Conservation (phyloP, 2,797 vertebrate species). For the Brachyrhaphis roseni region DNA sequence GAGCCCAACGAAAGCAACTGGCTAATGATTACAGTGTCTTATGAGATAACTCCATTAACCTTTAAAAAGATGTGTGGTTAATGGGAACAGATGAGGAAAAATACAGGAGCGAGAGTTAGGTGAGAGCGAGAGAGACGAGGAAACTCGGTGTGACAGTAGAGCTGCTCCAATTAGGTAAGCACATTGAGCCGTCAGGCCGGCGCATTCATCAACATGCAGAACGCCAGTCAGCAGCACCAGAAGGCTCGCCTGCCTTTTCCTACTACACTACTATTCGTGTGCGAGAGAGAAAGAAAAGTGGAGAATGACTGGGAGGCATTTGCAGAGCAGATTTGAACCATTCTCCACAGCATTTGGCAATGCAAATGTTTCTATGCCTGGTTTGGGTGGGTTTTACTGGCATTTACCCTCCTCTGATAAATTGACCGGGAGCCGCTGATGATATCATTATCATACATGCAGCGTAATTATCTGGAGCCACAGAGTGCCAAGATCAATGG, state of each 20-base stretch:
- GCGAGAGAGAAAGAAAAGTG: conserved; percentile 14
- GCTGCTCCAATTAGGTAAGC: conserved; percentile 82
- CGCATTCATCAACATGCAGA: conserved; percentile 78
- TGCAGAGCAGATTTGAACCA: conserved; percentile 64
- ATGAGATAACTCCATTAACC: conserved; percentile 77
- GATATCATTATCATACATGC: conserved; percentile 65
- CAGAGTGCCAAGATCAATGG: conserved; percentile 67
- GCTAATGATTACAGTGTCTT: conserved; percentile 75
- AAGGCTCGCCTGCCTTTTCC: conserved; percentile 42
- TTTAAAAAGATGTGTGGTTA: conserved; percentile 72
- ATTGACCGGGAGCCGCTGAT: conserved; percentile 49
- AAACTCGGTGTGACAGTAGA: conserved; percentile 68
- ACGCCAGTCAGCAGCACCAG: conserved; percentile 67
- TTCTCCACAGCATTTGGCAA: conserved; percentile 50
- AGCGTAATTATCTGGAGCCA: conserved; percentile 47
- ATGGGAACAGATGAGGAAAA: conserved; percentile 54
- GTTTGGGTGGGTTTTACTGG: conserved; percentile 49
- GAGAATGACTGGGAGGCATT: conserved; percentile 47
- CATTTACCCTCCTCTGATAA: conserved; percentile 39
- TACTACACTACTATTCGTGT: conserved; percentile 44
- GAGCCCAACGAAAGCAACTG: conserved; percentile 72
- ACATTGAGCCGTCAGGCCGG: conserved; percentile 77
- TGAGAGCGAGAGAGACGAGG: conserved; percentile 33
- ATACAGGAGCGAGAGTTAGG: conserved; percentile 42
- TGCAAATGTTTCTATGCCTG: conserved; percentile 54